Percentiles rank a stretch among this genome's conserved stretches.
Evolutionary conservation across 1,140 invertebrate genomes (phyloP).

Genomic region (Maconellicoccus hirsutus): DNA sequence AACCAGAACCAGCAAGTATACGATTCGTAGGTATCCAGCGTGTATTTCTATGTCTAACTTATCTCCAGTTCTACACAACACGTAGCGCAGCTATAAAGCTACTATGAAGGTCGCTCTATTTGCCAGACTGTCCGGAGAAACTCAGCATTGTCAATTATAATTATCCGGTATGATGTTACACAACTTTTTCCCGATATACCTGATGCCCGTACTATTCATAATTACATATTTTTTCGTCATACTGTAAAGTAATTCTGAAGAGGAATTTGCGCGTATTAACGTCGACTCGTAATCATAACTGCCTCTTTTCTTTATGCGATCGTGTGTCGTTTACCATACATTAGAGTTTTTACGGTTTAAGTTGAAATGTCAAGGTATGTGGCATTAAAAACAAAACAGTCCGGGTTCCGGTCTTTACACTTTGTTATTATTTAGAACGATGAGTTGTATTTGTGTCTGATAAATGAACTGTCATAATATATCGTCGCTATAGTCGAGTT

Average conservation of each 20-base stretch:
- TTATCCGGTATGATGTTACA: not conserved
- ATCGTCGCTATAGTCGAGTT: not conserved
- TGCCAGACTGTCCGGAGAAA: not conserved
- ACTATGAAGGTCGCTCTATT: not conserved
- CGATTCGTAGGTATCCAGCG: not conserved
- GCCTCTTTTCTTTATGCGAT: not conserved
- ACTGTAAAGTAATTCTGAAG: no score
- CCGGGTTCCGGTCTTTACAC: not conserved
- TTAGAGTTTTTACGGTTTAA: not conserved
- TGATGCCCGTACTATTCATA: no score
- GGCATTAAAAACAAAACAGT: not conserved
- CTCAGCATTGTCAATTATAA: not conserved
- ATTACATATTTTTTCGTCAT: no score
- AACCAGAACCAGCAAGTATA: no score
- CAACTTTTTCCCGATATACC: no score
- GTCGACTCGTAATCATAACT: not conserved
- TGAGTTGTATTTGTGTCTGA: not conserved
- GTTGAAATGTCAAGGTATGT: not conserved
- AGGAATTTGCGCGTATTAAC: not conserved
- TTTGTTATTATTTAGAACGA: constrained; percentile 3
- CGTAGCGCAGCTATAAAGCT: no score
- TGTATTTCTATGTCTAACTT: not conserved
- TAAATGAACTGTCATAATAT: constrained; percentile 9
- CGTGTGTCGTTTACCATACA: not conserved
- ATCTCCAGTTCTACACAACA: no score